A percentile compares a stretch with the other conserved stretches of the same genome.
Conservation (phyloP, 2,113 vertebrate genomes). For the Pelobates fuscus region DNA sequence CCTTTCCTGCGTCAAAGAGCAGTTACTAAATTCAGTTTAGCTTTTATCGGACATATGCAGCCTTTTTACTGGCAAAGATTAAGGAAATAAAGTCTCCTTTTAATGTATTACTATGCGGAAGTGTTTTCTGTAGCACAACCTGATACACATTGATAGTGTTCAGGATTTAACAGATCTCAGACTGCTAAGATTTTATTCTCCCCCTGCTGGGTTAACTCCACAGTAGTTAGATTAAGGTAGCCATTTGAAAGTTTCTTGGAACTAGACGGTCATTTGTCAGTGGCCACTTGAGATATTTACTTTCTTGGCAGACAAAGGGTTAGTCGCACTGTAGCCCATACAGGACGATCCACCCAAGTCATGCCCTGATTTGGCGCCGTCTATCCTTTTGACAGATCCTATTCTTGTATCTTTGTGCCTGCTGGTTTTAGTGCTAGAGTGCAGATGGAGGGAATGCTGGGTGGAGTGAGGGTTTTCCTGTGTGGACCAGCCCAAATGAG, state of each 20-base stretch:
- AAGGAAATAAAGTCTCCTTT: too few relatives aligned
- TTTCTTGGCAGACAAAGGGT: conserved; percentile 10
- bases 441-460: conserved; percentile 44
- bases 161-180: too few relatives aligned
- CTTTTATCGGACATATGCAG: too few relatives aligned
- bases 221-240: too few relatives aligned
- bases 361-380: conserved; percentile 22
- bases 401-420: conserved; percentile 30
- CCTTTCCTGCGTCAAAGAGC: background rate
- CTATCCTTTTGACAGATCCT: conserved; percentile 11
- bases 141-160: too few relatives aligned
- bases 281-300: background rate
- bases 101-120: too few relatives aligned
- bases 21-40: background rate
- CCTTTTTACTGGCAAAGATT: too few relatives aligned
- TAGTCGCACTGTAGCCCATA: background rate
- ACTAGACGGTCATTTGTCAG: too few relatives aligned
- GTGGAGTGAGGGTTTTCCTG: conserved; percentile 67
- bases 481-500: conserved; percentile 72
- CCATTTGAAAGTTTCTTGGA: too few relatives aligned
- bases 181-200: too few relatives aligned
- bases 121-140: too few relatives aligned
- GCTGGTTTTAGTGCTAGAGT: conserved; percentile 45
- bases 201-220: too few relatives aligned
- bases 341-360: conserved; percentile 20